Evolutionary conservation across 1,140 invertebrate genomes (phyloP), one percentile per base, ranked within the genome.

Genomic region (Leptinotarsa undecemlineata): DNA sequence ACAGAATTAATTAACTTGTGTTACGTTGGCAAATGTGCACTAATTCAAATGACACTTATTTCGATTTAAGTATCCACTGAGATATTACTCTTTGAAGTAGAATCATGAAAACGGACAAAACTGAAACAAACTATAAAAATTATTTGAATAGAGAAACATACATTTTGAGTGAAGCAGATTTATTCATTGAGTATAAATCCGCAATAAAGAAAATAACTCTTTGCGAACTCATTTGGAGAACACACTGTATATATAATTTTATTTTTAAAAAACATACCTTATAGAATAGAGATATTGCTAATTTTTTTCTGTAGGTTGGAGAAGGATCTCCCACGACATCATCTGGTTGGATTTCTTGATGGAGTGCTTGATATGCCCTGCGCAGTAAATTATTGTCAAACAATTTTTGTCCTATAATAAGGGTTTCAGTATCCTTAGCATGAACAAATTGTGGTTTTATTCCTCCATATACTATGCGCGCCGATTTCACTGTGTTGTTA

Each of bases 211-310:
- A 26, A 26, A 26, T 0, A 26, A 5, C 5, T 33, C 26, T 33
- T 33, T 26, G 26, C 5, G 5, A 26, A 26, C 1, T 26, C 23
- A 26, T 26, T 26, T 26, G 6, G 26, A 0, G 5, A 26, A 26
- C 4, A 26, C 23, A 26, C 17, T 51, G 48, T 26, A 5, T 26
- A 26, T 26, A 26, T 26, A 26, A 4, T 23, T 23, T 23, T 26
- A 26, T 26, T 26, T 26, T 5, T 5, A 26, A 26, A 26, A 51
- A n/a, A 48, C 66, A 19, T 63, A 79, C 78, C 87, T 94, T 95
- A 80, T 94, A 95, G 77, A 95, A 90, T 33, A 95, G 81, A 67
- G 89, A 88, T 66, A 89, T 86, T 1, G 92, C 90, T 20, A 95
- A 82, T 68, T 87, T 87, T 77, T 89, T 91, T 26, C 93, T 87